Evolutionary conservation across 1,140 invertebrate species (phyloP), one percentile per base, ranked within the genome.

Genomic region (Arctopsyche grandis): DNA sequence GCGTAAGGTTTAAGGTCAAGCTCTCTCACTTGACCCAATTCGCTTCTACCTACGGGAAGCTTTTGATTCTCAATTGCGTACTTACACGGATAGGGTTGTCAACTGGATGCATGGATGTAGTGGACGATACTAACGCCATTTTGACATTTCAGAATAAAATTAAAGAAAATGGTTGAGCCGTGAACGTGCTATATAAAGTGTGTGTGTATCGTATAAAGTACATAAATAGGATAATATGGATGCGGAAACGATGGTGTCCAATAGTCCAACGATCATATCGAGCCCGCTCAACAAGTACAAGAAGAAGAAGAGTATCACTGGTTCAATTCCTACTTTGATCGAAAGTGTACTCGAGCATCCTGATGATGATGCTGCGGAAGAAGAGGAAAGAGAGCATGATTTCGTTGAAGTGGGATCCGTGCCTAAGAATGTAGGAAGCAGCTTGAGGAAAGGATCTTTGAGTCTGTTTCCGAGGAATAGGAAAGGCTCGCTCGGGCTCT

Each of bases 311-410:
- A 70, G 77, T 19, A 77, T 75, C 29, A 63, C 78, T n/a, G 81
- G 81, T 4, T 89, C 88, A 29, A 89, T 89, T 21, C 87, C 88
- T 0, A 84, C 87, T 29, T 83, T 87, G 44, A 83, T 87, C 21
- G 84, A 85, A 75, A 84, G 84, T 12, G 86, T 86, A 0, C 83
- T 84, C 19, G 83, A 87, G 21, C 85, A 88, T 29, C 80, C 86
- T 0, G 73, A 85, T 0, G 86, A 89, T 69, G 86, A 86, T 75
- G 84, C 84, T 66, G 84, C 82, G 1, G 71, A 74, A 21, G 70
- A 79, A 44, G 56, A 74, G 1, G 48, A 52, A 19, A 66, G 38
- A 21, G 79, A 79, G 16, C 73, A 71, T 9, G 78, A 79, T n/a
- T 80, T 78, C 60, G 79, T 73, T 10, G 74, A 78, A 48, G 78